phyloP scores from a whole-genome alignment of 1,140 invertebrate genomes.

The Bombus ignitus region DNA sequence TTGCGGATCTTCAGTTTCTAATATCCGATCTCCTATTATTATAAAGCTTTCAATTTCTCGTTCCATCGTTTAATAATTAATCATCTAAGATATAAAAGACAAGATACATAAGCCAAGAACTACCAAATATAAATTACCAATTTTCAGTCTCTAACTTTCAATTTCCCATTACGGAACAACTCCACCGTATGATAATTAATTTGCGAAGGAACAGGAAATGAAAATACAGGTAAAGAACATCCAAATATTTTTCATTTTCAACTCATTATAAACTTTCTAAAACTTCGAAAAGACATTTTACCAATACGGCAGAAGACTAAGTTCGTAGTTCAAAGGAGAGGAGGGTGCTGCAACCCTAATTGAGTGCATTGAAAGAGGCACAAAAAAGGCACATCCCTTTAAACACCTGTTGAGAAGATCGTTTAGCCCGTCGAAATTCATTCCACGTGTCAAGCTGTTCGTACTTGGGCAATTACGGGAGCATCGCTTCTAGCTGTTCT shows the following conservation, averaged over 20 bases:
- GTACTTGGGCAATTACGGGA: slow-evolving; percentile 17
- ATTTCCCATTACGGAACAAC: background rate
- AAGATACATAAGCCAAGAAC: background rate
- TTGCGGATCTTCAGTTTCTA: background rate
- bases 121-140: background rate
- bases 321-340: background rate
- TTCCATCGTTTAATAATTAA: background rate
- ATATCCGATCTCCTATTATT: too few species aligned
- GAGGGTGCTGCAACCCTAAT: background rate
- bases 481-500: slow-evolving; percentile 2
- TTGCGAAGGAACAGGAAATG: background rate
- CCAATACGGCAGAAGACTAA: background rate
- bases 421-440: slow-evolving; percentile 24
- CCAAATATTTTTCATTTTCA: too few species aligned
- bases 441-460: background rate
- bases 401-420: slow-evolving; percentile 67
- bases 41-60: background rate
- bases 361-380: background rate
- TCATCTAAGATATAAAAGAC: background rate
- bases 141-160: background rate
- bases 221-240: too few species aligned
- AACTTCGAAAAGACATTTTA: background rate
- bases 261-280: background rate
- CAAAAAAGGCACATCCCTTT: background rate
- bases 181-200: background rate